Evolutionary conservation across 1,140 invertebrate species (phyloP), one percentile per base, ranked within the genome.

Genomic region (Zaprionus lachaisei): DNA sequence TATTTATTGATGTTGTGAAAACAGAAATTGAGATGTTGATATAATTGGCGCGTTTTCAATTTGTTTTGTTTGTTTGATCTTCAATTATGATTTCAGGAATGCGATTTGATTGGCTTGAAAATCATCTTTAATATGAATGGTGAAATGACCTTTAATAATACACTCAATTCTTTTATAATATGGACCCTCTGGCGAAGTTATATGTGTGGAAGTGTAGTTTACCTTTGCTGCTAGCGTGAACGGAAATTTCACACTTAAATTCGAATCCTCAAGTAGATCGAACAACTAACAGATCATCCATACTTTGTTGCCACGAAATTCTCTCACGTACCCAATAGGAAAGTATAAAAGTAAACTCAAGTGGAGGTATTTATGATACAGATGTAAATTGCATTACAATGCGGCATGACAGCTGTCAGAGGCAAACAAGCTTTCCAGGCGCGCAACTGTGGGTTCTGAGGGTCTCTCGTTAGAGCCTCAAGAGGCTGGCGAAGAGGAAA

Each of bases 371-470:
- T 65, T 58, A 26, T n/a, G 26, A 77, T 67, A 57, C 55, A 61
- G 87, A 79, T 79, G 81, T 77, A 84, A 87, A 86, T 86, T 74
- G 79, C 81, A 81, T 89, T 76, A 79, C 65, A 80, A 87, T 75
- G 61, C 58, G 44, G 56, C 69, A 68, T 73, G 85, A 84, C 84
- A 87, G 84, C 85, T 89, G 84, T 84, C 84, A 81, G 73, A 72
- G 55, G 71, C 55, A 75, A 74, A 83, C 72, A 69, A 34, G 67
- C 66, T 72, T 62, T n/a, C 37, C 51, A 47, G 26, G 66, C 74
- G 63, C 73, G 74, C 70, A 67, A 72, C 74, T 66, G 61, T 54
- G 38, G 34, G 76, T 74, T 83, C 75, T 79, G 72, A 49, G 31
- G 15, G 54, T 6, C 15, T 20, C 72, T 74, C 72, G 68, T 72